phyloP scores from a whole-genome alignment of 2,797 vertebrate species.

The Thunnus albacares region DNA sequence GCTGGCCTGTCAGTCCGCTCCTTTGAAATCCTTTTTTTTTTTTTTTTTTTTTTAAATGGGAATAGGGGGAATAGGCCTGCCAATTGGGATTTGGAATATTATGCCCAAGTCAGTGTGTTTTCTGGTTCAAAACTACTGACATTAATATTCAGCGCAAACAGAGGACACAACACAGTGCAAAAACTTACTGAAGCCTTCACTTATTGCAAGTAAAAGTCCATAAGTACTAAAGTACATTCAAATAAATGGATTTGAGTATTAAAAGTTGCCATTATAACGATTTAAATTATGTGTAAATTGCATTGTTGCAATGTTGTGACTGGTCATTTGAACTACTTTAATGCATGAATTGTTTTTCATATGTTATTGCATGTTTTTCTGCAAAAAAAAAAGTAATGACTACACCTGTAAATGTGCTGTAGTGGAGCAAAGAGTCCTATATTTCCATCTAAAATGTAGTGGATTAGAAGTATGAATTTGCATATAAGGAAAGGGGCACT shows the following conservation, averaged over 20 bases:
- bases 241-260: background rate
- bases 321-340: background rate
- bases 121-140: conserved; percentile 20
- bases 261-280: background rate
- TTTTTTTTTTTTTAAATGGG: background rate
- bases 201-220: background rate
- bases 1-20: conserved; percentile 24
- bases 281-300: too few relatives aligned
- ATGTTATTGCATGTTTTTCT: background rate
- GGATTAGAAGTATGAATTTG: background rate
- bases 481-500: background rate
- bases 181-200: background rate
- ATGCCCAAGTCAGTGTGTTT: conserved; percentile 1
- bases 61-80: conserved; percentile 6
- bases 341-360: background rate
- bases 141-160: background rate
- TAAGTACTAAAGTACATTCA: background rate
- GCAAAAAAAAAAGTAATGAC: background rate
- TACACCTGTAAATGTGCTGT: background rate
- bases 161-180: background rate
- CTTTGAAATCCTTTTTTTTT: conserved; percentile 7
- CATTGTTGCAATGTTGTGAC: background rate
- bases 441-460: background rate
- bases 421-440: background rate
- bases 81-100: conserved; percentile 6